Evolutionary conservation across 1,140 invertebrate genomes (phyloP).

Genomic region (Drosophila obscura): DNA sequence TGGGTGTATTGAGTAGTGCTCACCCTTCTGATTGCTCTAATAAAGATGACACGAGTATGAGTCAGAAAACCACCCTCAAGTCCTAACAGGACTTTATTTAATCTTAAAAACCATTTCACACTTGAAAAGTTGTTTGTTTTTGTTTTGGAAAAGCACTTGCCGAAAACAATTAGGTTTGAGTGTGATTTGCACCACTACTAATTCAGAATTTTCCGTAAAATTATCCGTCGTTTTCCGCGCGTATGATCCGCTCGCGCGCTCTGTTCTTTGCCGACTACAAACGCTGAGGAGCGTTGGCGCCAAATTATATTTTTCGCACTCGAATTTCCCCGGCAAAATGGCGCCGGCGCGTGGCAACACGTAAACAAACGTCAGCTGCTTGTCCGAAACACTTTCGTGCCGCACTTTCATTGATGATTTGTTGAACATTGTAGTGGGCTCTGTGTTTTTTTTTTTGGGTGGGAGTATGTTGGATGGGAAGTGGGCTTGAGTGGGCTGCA

Average conservation of each 20-base stretch:
- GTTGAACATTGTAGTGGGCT: background rate
- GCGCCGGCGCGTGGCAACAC: constrained; percentile 44
- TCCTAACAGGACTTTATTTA: too few relatives aligned
- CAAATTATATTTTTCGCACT: constrained; percentile 36
- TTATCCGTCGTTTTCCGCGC: background rate
- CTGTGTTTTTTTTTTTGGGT: background rate
- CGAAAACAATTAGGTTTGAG: too few relatives aligned
- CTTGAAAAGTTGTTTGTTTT: too few relatives aligned
- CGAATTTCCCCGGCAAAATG: constrained; percentile 66
- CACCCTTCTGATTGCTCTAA: too few relatives aligned
- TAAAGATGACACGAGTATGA: too few relatives aligned
- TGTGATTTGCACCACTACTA: too few relatives aligned
- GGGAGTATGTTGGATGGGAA: constrained; percentile 7
- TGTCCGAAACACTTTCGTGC: background rate
- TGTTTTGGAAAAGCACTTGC: too few relatives aligned
- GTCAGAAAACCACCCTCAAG: too few relatives aligned
- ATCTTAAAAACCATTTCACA: too few relatives aligned
- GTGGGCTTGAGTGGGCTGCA: constrained; percentile 9
- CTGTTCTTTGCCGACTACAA: constrained; percentile 49
- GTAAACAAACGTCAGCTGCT: constrained; percentile 71
- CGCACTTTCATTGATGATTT: constrained; percentile 49
- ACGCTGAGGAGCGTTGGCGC: constrained; percentile 51
- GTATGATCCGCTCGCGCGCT: constrained; percentile 57
- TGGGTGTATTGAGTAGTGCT: too few relatives aligned
- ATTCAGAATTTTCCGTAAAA: too few relatives aligned